Percentiles rank a stretch among this genome's conserved stretches.
These are phyloP conservation scores for Drosophila prosaltans DNA, from an alignment of 1,140 invertebrate genomes.

Conservation along the genomic window DNA sequence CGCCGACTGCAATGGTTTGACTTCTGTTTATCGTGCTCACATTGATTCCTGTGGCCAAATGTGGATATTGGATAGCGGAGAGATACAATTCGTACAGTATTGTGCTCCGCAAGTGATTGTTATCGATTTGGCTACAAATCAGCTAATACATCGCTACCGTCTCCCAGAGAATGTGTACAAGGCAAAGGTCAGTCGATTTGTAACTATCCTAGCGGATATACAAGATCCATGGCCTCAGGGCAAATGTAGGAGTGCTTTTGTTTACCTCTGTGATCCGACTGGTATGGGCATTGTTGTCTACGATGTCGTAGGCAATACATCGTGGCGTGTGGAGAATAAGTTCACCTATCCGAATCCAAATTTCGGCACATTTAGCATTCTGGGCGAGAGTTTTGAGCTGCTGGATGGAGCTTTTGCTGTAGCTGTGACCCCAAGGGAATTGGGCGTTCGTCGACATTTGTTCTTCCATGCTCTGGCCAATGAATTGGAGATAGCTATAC, in stretches of 20 bases:
- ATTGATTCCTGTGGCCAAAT: slow-evolving; percentile 84
- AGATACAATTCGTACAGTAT: slow-evolving; percentile 82
- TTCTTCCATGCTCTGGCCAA: slow-evolving; percentile 57
- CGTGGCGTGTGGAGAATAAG: slow-evolving; percentile 88
- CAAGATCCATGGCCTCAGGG: slow-evolving; percentile 54
- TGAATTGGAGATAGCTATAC: slow-evolving; percentile 68
- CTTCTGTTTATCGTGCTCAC: slow-evolving; percentile 59
- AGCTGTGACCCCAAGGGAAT: slow-evolving; percentile 42
- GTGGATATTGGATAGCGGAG: slow-evolving; percentile 88
- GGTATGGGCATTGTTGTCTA: slow-evolving; percentile 88
- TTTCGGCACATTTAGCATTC: slow-evolving; percentile 87
- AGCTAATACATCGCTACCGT: slow-evolving; percentile 84
- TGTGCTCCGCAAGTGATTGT: slow-evolving; percentile 87
- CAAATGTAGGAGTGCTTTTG: slow-evolving; percentile 86
- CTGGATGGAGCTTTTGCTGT: slow-evolving; percentile 55
- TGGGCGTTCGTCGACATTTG: slow-evolving; percentile 44
- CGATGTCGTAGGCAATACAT: slow-evolving; percentile 84
- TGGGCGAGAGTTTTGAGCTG: slow-evolving; percentile 86
- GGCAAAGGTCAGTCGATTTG: slow-evolving; percentile 83
- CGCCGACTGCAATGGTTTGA: slow-evolving; percentile 54
- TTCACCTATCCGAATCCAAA: slow-evolving; percentile 88
- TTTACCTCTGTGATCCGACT: slow-evolving; percentile 90
- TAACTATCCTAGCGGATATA: slow-evolving; percentile 75
- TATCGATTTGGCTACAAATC: slow-evolving; percentile 85
- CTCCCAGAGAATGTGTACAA: slow-evolving; percentile 84